These are phyloP conservation scores for Arctia plantaginis DNA, from an alignment of 2,888 invertebrate species.

Conservation along the genomic window DNA sequence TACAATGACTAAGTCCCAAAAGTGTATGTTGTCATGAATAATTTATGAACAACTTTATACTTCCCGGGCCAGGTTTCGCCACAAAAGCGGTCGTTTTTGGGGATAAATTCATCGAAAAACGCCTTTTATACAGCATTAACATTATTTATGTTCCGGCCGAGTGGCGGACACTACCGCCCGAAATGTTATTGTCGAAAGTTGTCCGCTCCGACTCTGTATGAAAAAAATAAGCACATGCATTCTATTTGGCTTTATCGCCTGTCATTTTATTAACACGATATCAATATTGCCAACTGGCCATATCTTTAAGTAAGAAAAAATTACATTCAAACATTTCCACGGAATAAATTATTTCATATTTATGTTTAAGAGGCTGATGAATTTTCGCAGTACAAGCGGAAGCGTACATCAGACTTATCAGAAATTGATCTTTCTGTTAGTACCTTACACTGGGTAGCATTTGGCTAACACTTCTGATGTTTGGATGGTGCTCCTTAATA, in stretches of 20 bases:
- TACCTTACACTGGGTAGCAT: background rate
- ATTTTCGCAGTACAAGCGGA: background rate
- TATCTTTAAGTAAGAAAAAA: conserved; percentile 7
- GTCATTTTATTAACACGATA: conserved; percentile 33
- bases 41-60: conserved; percentile 83
- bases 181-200: conserved; percentile 56
- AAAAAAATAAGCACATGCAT: conserved; percentile 48
- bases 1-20: conserved; percentile 67
- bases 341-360: background rate
- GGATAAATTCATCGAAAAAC: conserved; percentile 82
- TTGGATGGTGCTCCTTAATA: too few relatives aligned
- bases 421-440: background rate
- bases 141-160: conserved; percentile 75
- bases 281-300: conserved; percentile 4
- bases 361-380: background rate
- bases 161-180: conserved; percentile 49
- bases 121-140: conserved; percentile 80
- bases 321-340: conserved; percentile 2
- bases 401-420: background rate
- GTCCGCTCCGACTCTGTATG: conserved; percentile 27
- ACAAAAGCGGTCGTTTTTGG: conserved; percentile 75
- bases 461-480: background rate
- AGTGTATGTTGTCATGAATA: conserved; percentile 68
- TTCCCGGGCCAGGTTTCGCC: conserved; percentile 70
- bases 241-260: conserved; percentile 29